Percentiles rank a stretch among this genome's conserved stretches.
These are phyloP conservation scores for Upupa epops DNA, from an alignment of 2,113 vertebrate genomes.

Conservation along the genomic window DNA sequence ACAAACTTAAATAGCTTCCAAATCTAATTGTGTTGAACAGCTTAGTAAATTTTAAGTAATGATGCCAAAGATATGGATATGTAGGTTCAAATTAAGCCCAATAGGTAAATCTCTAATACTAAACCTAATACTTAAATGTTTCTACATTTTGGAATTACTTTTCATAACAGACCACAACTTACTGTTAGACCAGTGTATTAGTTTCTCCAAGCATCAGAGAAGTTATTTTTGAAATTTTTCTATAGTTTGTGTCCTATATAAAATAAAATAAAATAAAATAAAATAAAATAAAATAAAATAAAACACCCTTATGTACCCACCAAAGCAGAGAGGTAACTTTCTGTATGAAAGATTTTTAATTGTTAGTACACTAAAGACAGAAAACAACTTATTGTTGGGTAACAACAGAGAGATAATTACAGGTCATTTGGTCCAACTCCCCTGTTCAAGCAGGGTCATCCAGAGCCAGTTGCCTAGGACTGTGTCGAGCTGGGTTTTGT, in stretches of 20 bases:
- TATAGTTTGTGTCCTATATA: background rate
- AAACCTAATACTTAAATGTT: background rate
- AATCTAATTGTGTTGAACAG: background rate
- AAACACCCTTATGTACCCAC: background rate
- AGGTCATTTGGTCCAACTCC: background rate
- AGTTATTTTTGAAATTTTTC: background rate
- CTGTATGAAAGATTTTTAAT: background rate
- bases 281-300: background rate
- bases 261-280: background rate
- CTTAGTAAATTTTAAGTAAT: background rate
- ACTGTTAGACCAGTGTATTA: background rate
- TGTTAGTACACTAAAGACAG: background rate
- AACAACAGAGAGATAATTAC: background rate
- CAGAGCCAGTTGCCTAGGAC: background rate
- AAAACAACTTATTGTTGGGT: background rate
- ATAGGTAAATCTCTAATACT: background rate
- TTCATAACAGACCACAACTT: background rate
- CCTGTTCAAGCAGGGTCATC: background rate
- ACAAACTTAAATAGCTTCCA: background rate
- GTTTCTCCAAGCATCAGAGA: background rate
- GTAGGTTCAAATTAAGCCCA: background rate
- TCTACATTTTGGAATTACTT: background rate
- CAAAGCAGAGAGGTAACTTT: background rate
- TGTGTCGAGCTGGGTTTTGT: background rate
- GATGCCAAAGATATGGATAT: background rate